These are phyloP conservation scores for Pyrocoelia pectoralis DNA, from an alignment of 2,888 invertebrate genomes.

Conservation along the genomic window DNA sequence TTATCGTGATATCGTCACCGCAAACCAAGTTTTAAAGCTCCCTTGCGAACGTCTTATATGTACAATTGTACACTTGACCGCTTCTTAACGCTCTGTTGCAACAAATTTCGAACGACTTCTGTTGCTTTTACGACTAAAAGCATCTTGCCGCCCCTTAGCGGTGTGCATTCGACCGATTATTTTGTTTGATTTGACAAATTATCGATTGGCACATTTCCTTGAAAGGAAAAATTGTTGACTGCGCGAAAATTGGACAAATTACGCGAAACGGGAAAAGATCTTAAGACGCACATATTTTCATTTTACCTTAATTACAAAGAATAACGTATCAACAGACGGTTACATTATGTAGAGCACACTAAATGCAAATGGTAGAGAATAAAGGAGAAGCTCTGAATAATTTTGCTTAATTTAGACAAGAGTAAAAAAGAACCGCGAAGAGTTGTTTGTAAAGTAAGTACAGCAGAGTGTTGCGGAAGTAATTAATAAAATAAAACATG, in stretches of 20 bases:
- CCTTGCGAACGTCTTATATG: slow-evolving; percentile 23
- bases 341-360: too few relatives aligned
- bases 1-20: slow-evolving; percentile 28
- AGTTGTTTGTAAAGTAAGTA: neutral
- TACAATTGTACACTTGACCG: slow-evolving; percentile 35
- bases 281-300: too few relatives aligned
- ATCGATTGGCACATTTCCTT: neutral
- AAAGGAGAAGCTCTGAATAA: too few relatives aligned
- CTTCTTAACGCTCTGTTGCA: slow-evolving; percentile 28
- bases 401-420: neutral
- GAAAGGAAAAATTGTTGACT: too few relatives aligned
- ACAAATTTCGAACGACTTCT: slow-evolving; percentile 30
- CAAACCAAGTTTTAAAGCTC: slow-evolving; percentile 27
- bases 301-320: too few relatives aligned
- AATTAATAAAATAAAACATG: slow-evolving; percentile 34
- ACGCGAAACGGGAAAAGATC: too few relatives aligned
- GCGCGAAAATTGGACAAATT: too few relatives aligned
- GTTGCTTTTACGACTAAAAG: slow-evolving; percentile 29
- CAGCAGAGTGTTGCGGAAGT: slow-evolving; percentile 19
- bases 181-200: slow-evolving; percentile 28
- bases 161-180: slow-evolving; percentile 26
- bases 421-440: neutral
- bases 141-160: slow-evolving; percentile 13
- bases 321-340: too few relatives aligned
- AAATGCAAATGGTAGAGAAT: too few relatives aligned